phyloP scores from a whole-genome alignment of 2,113 vertebrate species.

The Sus scrofa region DNA sequence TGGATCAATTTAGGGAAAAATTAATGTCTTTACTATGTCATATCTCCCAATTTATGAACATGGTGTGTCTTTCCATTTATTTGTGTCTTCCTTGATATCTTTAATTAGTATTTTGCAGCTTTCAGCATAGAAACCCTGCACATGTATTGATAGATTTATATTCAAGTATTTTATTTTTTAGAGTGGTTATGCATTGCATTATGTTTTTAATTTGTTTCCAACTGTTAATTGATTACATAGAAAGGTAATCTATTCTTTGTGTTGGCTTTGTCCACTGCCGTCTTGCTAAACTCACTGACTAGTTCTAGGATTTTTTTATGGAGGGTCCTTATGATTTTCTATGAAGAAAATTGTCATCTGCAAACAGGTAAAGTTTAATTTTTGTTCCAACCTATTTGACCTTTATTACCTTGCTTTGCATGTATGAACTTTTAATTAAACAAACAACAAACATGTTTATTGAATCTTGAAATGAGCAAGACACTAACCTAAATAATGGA shows the following conservation, averaged over 20 bases:
- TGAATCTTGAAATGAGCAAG: neutral
- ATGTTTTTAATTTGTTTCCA: neutral
- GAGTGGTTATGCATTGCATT: neutral
- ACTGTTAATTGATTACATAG: neutral
- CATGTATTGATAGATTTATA: neutral
- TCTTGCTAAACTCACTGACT: neutral
- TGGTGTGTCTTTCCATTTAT: neutral
- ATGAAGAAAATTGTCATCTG: neutral
- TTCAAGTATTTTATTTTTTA: neutral
- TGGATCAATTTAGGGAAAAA: neutral
- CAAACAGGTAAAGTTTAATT: neutral
- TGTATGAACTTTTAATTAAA: constrained; percentile 31
- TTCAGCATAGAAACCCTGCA: neutral
- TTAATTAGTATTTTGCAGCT: neutral
- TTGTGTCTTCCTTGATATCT: neutral
- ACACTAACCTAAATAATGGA: neutral
- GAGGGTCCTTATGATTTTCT: neutral
- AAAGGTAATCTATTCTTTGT: neutral
- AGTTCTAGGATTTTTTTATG: neutral
- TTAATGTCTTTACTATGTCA: neutral
- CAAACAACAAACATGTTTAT: neutral
- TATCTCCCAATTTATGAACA: neutral
- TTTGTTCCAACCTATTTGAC: neutral
- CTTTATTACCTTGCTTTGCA: neutral
- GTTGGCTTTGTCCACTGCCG: neutral